Conservation (phyloP, 2,113 vertebrate species). For the rabbit (Oryctolagus cuniculus) region mOryCun1.1 NC_091434.1:150316501-150317000, state of each 20-base stretch:
- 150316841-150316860: constrained; percentile 46
- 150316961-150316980: constrained; percentile 21
- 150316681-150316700: constrained; percentile 71
- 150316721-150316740: constrained; percentile 59
- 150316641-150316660: constrained; percentile 75
- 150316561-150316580: constrained; percentile 67
- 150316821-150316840: constrained; percentile 22
- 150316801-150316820: constrained; percentile 1
- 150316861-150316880: not conserved
- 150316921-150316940: not conserved
- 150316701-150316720: constrained; percentile 63
- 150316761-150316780: constrained; percentile 55
- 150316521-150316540: constrained; percentile 29
- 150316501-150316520: constrained; percentile 59
- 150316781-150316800: constrained; percentile 49
- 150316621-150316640: constrained; percentile 71
- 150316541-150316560: constrained; percentile 58
- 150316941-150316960: constrained; percentile 14
- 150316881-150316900: not conserved
- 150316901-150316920: not conserved
- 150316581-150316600: constrained; percentile 28
- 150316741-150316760: constrained; percentile 48
- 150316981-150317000: not conserved
- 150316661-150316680: constrained; percentile 78
- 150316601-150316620: constrained; percentile 66